Evolutionary conservation across 2,888 invertebrate genomes (phyloP).

Genomic region (Drosophila lacicola): DNA sequence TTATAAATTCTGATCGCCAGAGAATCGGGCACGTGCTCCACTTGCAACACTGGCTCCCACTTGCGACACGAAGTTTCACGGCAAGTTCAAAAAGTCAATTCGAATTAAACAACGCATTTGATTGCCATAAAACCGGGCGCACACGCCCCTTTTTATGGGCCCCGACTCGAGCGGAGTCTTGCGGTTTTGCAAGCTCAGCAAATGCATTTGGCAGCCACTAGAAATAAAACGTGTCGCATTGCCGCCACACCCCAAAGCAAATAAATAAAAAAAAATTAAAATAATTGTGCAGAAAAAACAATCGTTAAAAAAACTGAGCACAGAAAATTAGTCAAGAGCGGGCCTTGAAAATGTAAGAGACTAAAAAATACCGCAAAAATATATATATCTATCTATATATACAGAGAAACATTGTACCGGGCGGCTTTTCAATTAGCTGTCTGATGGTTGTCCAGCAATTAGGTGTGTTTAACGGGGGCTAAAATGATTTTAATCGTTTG

Average conservation of each 20-base stretch:
- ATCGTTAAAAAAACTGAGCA: slow-evolving; percentile 18
- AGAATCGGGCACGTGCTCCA: slow-evolving; percentile 52
- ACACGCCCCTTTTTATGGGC: slow-evolving; percentile 58
- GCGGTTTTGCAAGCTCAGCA: slow-evolving; percentile 51
- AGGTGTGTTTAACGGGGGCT: slow-evolving; percentile 68
- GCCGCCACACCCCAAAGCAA: slow-evolving; percentile 62
- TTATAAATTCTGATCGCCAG: slow-evolving; percentile 13
- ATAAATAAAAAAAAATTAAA: slow-evolving; percentile 73
- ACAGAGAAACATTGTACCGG: slow-evolving; percentile 31
- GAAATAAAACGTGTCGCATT: slow-evolving; percentile 58
- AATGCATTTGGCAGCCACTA: slow-evolving; percentile 43
- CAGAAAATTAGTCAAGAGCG: slow-evolving; percentile 61
- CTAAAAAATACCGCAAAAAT: slow-evolving; percentile 16
- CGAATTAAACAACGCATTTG: slow-evolving; percentile 78
- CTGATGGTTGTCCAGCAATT: slow-evolving; percentile 69
- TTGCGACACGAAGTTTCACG: slow-evolving; percentile 60
- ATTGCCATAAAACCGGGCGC: slow-evolving; percentile 68
- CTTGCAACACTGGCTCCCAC: slow-evolving; percentile 7
- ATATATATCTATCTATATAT: background rate
- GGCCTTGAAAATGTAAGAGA: slow-evolving; percentile 59
- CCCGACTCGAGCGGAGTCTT: slow-evolving; percentile 21
- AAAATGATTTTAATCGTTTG: slow-evolving; percentile 74
- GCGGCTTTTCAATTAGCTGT: slow-evolving; percentile 76
- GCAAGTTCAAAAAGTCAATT: slow-evolving; percentile 79
- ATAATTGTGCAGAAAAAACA: slow-evolving; percentile 48